Evolutionary conservation across 2,113 vertebrate species (phyloP).

Genomic region (Chaetodon trifascialis): DNA sequence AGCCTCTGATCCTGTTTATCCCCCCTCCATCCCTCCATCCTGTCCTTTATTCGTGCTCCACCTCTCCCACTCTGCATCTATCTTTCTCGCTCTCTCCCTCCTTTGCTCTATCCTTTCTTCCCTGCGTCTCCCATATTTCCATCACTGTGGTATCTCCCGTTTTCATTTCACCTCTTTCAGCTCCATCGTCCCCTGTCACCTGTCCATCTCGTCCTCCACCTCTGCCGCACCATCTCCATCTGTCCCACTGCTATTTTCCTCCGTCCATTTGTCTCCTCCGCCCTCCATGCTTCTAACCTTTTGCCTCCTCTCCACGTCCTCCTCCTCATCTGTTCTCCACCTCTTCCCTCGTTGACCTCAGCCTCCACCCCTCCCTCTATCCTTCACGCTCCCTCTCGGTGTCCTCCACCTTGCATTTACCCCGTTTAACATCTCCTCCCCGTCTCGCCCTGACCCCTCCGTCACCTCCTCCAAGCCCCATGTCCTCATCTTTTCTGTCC

Average conservation of each 20-base stretch:
- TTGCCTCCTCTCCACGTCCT: neutral
- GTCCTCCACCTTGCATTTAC: conserved; percentile 50
- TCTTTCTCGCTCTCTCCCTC: neutral
- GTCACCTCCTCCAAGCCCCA: conserved; percentile 31
- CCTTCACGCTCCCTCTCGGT: conserved; percentile 22
- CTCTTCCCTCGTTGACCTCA: neutral
- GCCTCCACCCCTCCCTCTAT: conserved; percentile 16
- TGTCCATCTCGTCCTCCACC: conserved; percentile 31
- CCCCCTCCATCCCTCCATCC: neutral
- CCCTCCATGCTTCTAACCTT: conserved; percentile 25
- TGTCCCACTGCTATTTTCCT: neutral
- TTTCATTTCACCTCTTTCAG: neutral
- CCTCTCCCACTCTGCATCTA: neutral
- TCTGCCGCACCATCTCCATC: conserved; percentile 28
- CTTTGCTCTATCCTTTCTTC: neutral
- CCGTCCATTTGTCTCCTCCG: conserved; percentile 5
- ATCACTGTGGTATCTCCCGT: neutral
- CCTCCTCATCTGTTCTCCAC: neutral
- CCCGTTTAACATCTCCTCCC: conserved; percentile 27
- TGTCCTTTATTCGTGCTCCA: neutral
- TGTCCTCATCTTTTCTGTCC: conserved; percentile 35
- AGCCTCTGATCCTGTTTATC: conserved; percentile 37
- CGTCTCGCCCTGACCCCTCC: conserved; percentile 51
- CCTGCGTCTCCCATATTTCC: no score
- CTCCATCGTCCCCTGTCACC: neutral